Base-by-base conservation (phyloP, 2,888 invertebrate genomes). In the Rhogogaster chlorosoma region DNA sequence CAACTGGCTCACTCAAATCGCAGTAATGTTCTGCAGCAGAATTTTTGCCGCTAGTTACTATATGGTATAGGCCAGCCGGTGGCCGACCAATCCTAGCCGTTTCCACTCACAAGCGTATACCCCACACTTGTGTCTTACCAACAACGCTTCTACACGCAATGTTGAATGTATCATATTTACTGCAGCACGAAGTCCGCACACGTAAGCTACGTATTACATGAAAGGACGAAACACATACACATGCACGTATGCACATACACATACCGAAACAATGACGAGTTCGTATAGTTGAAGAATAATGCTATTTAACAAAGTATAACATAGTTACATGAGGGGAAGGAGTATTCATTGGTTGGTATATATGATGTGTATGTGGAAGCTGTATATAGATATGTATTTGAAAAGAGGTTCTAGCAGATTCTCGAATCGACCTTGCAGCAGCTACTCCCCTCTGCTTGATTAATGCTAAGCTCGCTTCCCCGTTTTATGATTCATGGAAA, bases 1-100 rank as follows among this genome's bases (percentile, higher is more conserved):
- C 87, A 87, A 89, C 89, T 89, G 89, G 89, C 88, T 89, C 87
- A 89, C 89, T 87, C 88, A 90, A 89, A 90, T 90, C 89, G 88
- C 87, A 85, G 88, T 87, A 88, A 88, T 89, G 86, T 86, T 88
- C 89, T 89, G 87, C 86, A 87, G 86, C 75, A 83, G 87, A 86
- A 86, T 86, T 87, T 88, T 87, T 85, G 86, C 85, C 86, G 86
- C 87, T 85, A 85, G 84, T 83, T 67, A 82, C 87, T 89, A 89
- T 89, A 89, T 88, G 87, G 75, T 77, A 84, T 85, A 85, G 85
- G 45, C 70, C 70, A 70, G 53, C 80, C 80, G 82, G 75, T 71
- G 53, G n/a, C 78, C 78, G 86, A 10, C 89, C 88, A 89, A 88
- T 88, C 71, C 42, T 38, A 12, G 64, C 22, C 78, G n/a, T 45